Evolutionary conservation across 2,888 invertebrate species (phyloP).

Genomic region (Malthinus flaveolus): DNA sequence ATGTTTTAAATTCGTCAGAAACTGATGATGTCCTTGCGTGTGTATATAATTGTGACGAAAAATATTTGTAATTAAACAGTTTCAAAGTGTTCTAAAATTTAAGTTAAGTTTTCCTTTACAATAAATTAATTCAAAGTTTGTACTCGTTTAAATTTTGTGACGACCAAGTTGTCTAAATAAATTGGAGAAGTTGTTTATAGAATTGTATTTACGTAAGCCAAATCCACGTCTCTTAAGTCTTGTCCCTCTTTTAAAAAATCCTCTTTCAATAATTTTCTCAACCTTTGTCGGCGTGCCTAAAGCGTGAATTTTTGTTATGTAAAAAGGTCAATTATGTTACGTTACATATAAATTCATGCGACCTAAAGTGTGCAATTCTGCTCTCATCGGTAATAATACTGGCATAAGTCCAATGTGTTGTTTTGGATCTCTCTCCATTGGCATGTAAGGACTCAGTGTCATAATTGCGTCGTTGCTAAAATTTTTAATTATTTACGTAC

Average conservation of each 20-base stretch:
- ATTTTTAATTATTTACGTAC: neutral
- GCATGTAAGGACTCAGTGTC: slow-evolving; percentile 28
- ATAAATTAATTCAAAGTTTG: too few species aligned
- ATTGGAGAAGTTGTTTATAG: neutral
- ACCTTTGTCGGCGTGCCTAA: slow-evolving; percentile 36
- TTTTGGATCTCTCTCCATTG: slow-evolving; percentile 30
- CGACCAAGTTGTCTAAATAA: neutral
- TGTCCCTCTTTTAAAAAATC: slow-evolving; percentile 41
- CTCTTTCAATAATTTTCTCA: slow-evolving; percentile 37
- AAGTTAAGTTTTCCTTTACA: neutral
- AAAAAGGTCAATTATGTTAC: too few species aligned
- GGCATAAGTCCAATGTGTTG: slow-evolving; percentile 38
- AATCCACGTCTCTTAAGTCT: slow-evolving; percentile 41
- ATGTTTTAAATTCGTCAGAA: neutral
- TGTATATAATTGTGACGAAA: slow-evolving; percentile 1
- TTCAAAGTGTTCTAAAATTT: neutral
- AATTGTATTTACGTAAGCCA: slow-evolving; percentile 41
- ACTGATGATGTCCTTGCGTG: neutral
- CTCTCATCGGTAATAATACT: slow-evolving; percentile 34
- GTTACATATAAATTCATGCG: slow-evolving; percentile 15
- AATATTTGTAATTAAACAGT: neutral
- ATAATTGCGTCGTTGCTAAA: slow-evolving; percentile 35
- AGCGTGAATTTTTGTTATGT: neutral
- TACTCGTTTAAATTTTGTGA: too few species aligned
- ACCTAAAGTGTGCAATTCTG: slow-evolving; percentile 29